Conservation (phyloP, 2,113 vertebrate genomes). For the Rhabdornis inornatus region DNA sequence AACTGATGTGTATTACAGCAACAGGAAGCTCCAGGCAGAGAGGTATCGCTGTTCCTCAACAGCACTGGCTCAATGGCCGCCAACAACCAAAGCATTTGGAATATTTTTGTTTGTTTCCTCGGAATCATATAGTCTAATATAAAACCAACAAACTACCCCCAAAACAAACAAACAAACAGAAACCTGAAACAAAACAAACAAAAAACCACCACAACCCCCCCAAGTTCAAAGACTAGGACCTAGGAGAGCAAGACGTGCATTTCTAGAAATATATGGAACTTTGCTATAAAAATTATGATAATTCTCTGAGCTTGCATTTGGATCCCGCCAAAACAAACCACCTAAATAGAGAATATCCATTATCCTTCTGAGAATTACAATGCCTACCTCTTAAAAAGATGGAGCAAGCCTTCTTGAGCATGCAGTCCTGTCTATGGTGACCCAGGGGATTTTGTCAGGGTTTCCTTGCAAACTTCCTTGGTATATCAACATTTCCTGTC, state of each 20-base stretch:
- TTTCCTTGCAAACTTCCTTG: background rate
- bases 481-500: background rate
- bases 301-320: background rate
- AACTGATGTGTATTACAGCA: background rate
- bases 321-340: background rate
- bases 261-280: background rate
- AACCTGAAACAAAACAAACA: background rate
- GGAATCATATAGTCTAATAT: background rate
- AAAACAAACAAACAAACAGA: background rate
- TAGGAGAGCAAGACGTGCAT: background rate
- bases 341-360: background rate
- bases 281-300: background rate
- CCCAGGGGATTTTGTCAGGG: background rate
- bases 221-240: background rate
- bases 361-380: background rate
- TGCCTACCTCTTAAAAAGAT: background rate
- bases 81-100: background rate
- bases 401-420: background rate
- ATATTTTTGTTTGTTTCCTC: background rate
- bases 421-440: background rate
- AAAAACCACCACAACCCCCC: accelerated
- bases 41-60: background rate
- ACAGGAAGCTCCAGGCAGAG: conserved; percentile 38
- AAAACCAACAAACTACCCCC: background rate
- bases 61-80: background rate